Base-by-base conservation (phyloP, 2,888 invertebrate species). In the Euzophera pinguis region DNA sequence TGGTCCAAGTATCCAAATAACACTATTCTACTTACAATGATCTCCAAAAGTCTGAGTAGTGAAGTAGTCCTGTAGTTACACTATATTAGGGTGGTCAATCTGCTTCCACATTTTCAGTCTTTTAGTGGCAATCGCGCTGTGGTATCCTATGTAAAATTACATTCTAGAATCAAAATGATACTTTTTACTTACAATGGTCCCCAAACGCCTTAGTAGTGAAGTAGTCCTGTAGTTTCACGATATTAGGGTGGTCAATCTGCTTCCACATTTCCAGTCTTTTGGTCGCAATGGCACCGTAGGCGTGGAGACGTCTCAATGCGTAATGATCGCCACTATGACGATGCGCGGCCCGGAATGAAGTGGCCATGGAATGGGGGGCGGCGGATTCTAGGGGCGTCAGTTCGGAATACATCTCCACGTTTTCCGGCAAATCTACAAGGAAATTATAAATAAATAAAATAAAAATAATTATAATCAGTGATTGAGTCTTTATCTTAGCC, bases 231-330 rank as follows among this genome's bases (percentile, higher is more conserved):
- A 99, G 90, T 69, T 96, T 95, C 56, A 99, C 97, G 64, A 99
- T 93, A 91, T 99, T 99, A 69, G 98, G 96, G 87, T 99, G 99
- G 74, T 95, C 94, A 53, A 99, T 91, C 84, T 97, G 96, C 81
- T 97, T 98, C 99, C 99, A 99, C 91, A 95, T 93, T 67, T 99
- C 98, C 39, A 98, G 95, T 91, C 97, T 95, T 74, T 98, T 97
- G 39, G 95, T 94, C 66, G 95, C 95, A 62, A 94, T 94, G 37
- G 96, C 93, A 75, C 95, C 95, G 78, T 82, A 89, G 84, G 96
- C 95, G 84, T 98, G 98, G 69, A 98, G 93, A 68, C 98, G 93
- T 54, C 98, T 92, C 60, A 99, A 88, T 67, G 97, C 98, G 84
- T 94, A 97, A 63, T 94, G 93, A 45, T 94, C 92, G 49, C 98